Base-by-base conservation (phyloP, 2,888 invertebrate species). In the Mellilla xanthometata region DNA sequence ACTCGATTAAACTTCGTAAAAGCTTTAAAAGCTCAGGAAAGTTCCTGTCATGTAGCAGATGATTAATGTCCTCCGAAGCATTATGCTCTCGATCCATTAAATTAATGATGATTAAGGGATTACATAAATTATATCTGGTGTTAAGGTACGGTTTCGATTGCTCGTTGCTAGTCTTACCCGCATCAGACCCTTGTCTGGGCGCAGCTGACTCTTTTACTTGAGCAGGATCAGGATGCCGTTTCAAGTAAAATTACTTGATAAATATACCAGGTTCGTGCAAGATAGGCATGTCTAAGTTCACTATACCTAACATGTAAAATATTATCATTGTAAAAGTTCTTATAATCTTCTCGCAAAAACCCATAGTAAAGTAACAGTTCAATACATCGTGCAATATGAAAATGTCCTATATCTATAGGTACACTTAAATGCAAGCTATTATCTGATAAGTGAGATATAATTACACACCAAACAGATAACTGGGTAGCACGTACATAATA, bases 161-260 rank as follows among this genome's bases (percentile, higher is more conserved):
- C 40, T 33, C 19, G 12, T 33, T 23, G 46, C 19, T 12, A 11
- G 29, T 33, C 29, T 27, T 29, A 66, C 75, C 73, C 71, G 54
- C 52, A 61, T 78, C 75, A 75, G 52, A 71, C 74, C 74, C 70
- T 59, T 69, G 72, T 76, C 76, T 52, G 15, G 43, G 10, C 57
- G 47, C 60, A 62, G 60, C 57, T 62, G 60, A 58, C 8, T 19
- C 12, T 23, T 12, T 32, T 56, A 41, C 7, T 2, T 8, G 7
- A 4, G 35, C 38, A 13, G 23, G 28, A 31, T 27, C 12, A 27
- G 24, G 19, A 49, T 48, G 46, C 39, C 26, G 27, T 42, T 43
- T 40, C 26, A 30, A 38, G 26, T 26, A 7, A 39, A 51, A 51
- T 47, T 28, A 30, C 28, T 29, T 50, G 47, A 53, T 55, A 47